Base-by-base conservation (phyloP, 2,888 invertebrate species). In the Synanthedon andrenaeformis region DNA sequence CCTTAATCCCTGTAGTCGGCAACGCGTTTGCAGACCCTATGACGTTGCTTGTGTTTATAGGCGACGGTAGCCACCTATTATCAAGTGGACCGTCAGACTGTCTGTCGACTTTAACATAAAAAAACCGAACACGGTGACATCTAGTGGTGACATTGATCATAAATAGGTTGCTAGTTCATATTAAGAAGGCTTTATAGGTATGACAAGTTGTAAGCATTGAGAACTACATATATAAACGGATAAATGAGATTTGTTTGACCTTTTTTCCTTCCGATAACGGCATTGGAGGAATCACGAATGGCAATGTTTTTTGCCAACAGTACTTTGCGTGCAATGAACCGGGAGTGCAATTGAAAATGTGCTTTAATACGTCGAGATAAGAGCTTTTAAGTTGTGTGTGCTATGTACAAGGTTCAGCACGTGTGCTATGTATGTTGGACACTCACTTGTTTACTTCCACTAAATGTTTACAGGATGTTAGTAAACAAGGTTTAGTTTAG, bases 211-310 rank as follows among this genome's bases (percentile, higher is more conserved):
- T 35, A 35, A 35, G 2, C 35, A 35, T 35, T 35, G 10, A 35
- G 35, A 35, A 35, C 35, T 35, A 35, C 35, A 35, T 35, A 35
- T 49, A 17, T 49, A 49, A 49, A 49, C 19, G 19, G 12, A 49
- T 49, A 49, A 67, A 61, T 42, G 35, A 52, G 23, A 51, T 61
- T 63, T 58, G 59, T 60, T 52, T 63, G 72, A 69, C 70, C 72
- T 72, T 65, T 67, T 65, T 72, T 72, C 72, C 72, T 72, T 72
- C 72, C 72, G 69, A 54, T 59, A 56, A 55, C 62, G 72, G 56
- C 72, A 70, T 72, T 70, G 72, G 59, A 54, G 56, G 56, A 58
- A 58, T 62, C 58, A 55, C 59, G 64, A 67, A 68, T 63, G 66
- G 67, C 63, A 62, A 61, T 58, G 63, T 59, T 59, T 12, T 13